phyloP scores from a whole-genome alignment of 2,888 invertebrate species.

The Troglohyphantes excavatus region DNA sequence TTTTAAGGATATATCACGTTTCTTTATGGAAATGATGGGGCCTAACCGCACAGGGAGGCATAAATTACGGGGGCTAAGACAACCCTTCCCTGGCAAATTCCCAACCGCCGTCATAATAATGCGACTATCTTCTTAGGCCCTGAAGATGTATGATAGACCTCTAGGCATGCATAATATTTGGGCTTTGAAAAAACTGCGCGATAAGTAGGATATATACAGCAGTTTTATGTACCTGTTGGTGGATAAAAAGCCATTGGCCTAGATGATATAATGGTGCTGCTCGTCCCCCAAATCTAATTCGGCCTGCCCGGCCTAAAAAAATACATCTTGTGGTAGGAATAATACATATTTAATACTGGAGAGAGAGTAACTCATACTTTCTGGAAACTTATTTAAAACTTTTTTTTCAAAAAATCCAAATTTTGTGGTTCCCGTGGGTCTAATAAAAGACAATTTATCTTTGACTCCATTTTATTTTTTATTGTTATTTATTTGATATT shows the following conservation, averaged over 20 bases:
- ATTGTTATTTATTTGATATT: constrained; percentile 28
- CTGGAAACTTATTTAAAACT: constrained; percentile 21
- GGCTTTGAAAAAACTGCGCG: constrained; percentile 22
- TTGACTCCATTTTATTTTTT: constrained; percentile 25
- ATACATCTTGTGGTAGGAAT: not conserved
- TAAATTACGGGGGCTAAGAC: constrained; percentile 50
- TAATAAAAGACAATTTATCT: constrained; percentile 65
- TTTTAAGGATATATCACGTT: constrained; percentile 44
- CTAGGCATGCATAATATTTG: constrained; percentile 18
- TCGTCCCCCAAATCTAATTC: constrained; percentile 52
- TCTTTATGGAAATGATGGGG: constrained; percentile 46
- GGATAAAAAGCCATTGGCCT: constrained; percentile 32
- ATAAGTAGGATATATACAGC: constrained; percentile 14
- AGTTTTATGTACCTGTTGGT: constrained; percentile 47
- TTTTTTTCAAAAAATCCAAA: not conserved
- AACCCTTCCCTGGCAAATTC: constrained; percentile 22
- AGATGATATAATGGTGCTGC: constrained; percentile 7
- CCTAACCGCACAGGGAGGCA: constrained; percentile 33
- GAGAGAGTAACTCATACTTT: not conserved
- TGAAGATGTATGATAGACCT: constrained; percentile 25
- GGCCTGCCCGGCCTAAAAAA: not conserved
- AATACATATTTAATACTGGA: constrained; percentile 58
- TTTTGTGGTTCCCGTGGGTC: constrained; percentile 14
- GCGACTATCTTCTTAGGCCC: constrained; percentile 41
- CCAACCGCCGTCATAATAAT: constrained; percentile 60